Evolutionary conservation across 2,888 invertebrate species (phyloP).

Genomic region (Pristionchus arcanus): DNA sequence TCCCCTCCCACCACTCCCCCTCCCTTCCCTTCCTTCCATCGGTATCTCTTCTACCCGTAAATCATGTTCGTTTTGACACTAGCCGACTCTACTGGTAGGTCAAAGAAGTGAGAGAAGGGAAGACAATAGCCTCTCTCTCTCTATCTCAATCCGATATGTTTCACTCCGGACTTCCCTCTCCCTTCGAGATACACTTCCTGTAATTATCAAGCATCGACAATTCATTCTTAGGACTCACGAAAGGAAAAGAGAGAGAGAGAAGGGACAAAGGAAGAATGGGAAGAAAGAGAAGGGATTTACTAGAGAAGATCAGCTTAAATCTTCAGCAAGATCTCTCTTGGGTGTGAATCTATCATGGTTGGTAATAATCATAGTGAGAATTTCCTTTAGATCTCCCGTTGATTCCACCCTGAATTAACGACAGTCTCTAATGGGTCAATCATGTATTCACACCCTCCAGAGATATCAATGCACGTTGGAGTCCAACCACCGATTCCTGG

Average conservation of each 20-base stretch:
- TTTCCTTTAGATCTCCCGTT: conserved; percentile 3
- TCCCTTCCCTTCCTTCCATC: neutral
- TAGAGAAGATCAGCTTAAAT: neutral
- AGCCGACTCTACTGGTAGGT: conserved; percentile 4
- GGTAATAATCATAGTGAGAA: neutral
- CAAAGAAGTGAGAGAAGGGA: neutral
- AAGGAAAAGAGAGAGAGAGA: conserved; percentile 48
- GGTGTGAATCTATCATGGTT: conserved; percentile 11
- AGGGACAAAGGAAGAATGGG: conserved; percentile 47
- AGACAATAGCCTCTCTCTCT: conserved; percentile 17
- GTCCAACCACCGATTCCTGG: neutral
- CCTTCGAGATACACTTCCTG: conserved; percentile 34
- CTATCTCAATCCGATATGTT: conserved; percentile 35
- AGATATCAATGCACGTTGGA: neutral
- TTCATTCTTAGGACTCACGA: conserved; percentile 40
- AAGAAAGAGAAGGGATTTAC: neutral
- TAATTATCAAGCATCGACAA: conserved; percentile 49
- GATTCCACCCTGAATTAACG: neutral
- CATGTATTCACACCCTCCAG: neutral
- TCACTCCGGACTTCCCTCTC: conserved; percentile 8
- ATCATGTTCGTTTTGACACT: conserved; percentile 27
- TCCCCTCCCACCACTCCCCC: neutral
- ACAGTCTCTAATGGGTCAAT: conserved; percentile 24
- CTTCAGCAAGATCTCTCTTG: neutral
- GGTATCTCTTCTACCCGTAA: conserved; percentile 3